Percentiles rank a stretch among this genome's conserved stretches.
These are phyloP conservation scores for Leucopternis melanops DNA, from an alignment of 2,113 vertebrate species.

Conservation along the genomic window DNA sequence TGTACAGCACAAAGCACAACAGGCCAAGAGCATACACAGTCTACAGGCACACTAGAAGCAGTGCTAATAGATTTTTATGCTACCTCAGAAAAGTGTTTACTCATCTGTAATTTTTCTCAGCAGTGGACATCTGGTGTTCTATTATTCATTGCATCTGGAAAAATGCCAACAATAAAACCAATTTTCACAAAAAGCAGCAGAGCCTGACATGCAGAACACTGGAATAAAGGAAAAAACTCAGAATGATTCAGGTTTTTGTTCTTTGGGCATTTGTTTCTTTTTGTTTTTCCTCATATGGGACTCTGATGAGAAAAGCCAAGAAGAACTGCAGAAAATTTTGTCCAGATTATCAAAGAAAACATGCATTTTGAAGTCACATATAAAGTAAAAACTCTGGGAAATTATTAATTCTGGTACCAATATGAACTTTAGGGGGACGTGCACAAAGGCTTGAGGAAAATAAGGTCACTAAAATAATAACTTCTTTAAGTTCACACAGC, in stretches of 20 bases:
- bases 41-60: background rate
- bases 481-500: background rate
- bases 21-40: background rate
- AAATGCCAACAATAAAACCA: constrained; percentile 23
- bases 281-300: background rate
- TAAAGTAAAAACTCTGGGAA: background rate
- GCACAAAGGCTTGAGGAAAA: background rate
- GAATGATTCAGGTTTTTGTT: background rate
- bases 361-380: background rate
- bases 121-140: constrained; percentile 47
- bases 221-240: background rate
- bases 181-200: constrained; percentile 7
- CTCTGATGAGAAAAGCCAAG: background rate
- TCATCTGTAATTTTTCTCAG: constrained; percentile 27
- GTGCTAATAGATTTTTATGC: background rate
- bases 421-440: background rate
- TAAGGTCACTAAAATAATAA: background rate
- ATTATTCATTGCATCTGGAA: constrained; percentile 44
- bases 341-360: background rate
- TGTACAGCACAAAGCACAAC: background rate
- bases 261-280: background rate
- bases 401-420: background rate
- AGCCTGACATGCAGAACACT: background rate
- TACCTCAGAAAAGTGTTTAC: constrained; percentile 33
- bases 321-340: background rate